Base-by-base conservation (phyloP, 2,113 vertebrate species). In the Rana temporaria region DNA sequence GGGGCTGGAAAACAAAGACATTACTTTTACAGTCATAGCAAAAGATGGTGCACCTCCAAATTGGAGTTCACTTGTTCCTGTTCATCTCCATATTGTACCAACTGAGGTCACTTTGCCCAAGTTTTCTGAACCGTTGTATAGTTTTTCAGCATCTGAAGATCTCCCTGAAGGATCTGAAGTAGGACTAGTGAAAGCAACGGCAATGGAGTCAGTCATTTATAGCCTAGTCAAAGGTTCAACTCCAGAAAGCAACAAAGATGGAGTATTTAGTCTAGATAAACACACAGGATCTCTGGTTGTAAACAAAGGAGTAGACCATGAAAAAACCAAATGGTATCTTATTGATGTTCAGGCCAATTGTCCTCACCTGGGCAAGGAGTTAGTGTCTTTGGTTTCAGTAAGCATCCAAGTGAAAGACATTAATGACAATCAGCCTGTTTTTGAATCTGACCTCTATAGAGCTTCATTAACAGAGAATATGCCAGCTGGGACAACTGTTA, bases 51-150 rank as follows among this genome's bases (percentile, higher is more conserved):
- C 94, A 60, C 90, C 96, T 6, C 98, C 98, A 2, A 96, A 97
- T 70, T 95, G 96, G 88, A 96, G 96, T 87, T 94, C 97, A 26
- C 88, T 94, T 4, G 95, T 98, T 53, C 97, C 95, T 0, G 92
- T 99, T 26, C 92, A 94, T 70, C 92, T 99, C 59, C 96, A 95
- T 79, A 96, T 99, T 52, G 92, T 98, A 65, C 94, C 96, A 57
- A 95, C 94, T 0, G 96, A 98, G 68, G 93, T 97, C 22, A 89
- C 94, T 42, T 90, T 99, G 17, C 98, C 98, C 0, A 95, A 95
- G 83, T 99, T 99, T 90, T 96, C 96, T 9, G 98, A 99, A 86
- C 97, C 97, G 19, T 90, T 98, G 17, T 99, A 99, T 86, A 94
- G 93, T 0, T 99, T 99, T 87, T 96, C 97, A 3, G 95, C 96